Evolutionary conservation across 2,797 vertebrate species (phyloP), one percentile per base, ranked within the genome.

Genomic region (Meriones psammophilus): DNA sequence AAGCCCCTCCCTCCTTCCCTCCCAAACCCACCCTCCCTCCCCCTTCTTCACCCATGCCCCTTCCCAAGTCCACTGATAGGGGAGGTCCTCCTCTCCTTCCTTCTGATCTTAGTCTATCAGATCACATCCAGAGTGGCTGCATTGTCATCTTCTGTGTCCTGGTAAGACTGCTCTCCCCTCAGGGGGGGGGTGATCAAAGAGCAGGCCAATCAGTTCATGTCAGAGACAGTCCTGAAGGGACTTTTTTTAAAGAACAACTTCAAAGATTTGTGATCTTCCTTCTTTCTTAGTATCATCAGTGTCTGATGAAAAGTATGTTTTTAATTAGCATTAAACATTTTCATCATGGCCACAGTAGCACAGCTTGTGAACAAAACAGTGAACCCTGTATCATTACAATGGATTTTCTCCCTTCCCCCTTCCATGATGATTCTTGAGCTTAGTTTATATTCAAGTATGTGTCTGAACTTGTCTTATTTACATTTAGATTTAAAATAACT

Each of bases 401-500:
- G 84, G 13, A 91, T 84, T 87, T 93, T 85, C 28, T 66, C 20
- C 20, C 20, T 9, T 28, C 7, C 8, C 24, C 1, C 46, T 92
- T 87, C 33, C 28, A 77, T 88, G 66, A 88, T 4, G 28, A n/a
- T 30, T 81, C n/a, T 33, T 66, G 39, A 50, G 39, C n/a, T 91
- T 66, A 84, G 58, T 85, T 96, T 87, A 88, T 88, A 77, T 58
- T 88, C 22, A 74, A 88, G 26, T 77, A 3, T 50, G 9, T 91
- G 26, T 86, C 66, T 93, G 58, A 77, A 58, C 20, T 89, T 87
- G 26, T 69, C 94, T 86, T 81, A 88, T 85, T 94, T 91, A 30
- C 5, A 94, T 71, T 78, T 77, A 92, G 22, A 83, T 85, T 88
- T 58, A 92, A 81, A 91, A 78, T 42, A 92, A 81, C 77, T 92